Conservation (phyloP, 2,797 vertebrate species). For the Morelia viridis region DNA sequence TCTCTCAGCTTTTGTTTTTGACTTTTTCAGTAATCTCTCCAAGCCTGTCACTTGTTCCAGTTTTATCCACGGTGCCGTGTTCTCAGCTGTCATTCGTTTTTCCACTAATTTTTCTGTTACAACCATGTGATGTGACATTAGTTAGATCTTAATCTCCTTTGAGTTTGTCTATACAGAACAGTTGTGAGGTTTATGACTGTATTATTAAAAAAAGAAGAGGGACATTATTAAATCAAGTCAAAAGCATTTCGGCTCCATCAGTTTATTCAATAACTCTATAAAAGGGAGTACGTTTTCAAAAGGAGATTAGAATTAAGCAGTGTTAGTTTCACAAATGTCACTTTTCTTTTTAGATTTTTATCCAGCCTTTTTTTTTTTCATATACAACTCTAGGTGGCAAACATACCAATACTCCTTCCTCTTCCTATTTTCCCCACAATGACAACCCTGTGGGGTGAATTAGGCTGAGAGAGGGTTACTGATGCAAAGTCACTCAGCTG, state of each 20-base stretch:
- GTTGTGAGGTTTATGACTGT: constrained; percentile 67
- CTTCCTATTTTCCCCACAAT: too few species aligned
- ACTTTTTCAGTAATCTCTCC: neutral
- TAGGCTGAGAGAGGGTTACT: too few species aligned
- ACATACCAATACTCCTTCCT: too few species aligned
- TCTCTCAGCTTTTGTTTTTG: neutral
- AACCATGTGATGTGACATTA: constrained; percentile 35
- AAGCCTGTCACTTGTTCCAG: neutral
- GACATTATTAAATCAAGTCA: constrained; percentile 65
- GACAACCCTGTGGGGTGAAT: too few species aligned
- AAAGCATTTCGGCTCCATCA: constrained; percentile 59
- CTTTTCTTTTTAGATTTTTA: too few species aligned
- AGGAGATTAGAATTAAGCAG: constrained; percentile 43
- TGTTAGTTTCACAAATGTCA: constrained; percentile 23
- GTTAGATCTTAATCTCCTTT: constrained; percentile 47
- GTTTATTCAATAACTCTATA: constrained; percentile 50
- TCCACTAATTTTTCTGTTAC: neutral
- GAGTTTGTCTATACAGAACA: constrained; percentile 61
- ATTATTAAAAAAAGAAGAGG: constrained; percentile 63
- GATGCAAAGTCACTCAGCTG: too few species aligned
- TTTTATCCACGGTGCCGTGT: neutral
- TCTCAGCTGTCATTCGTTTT: neutral
- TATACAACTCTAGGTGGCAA: too few species aligned
- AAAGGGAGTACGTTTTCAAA: constrained; percentile 56
- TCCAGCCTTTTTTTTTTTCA: too few species aligned